Evolutionary conservation across 2,797 vertebrate genomes (phyloP).

Genomic region (Esox lucius): DNA sequence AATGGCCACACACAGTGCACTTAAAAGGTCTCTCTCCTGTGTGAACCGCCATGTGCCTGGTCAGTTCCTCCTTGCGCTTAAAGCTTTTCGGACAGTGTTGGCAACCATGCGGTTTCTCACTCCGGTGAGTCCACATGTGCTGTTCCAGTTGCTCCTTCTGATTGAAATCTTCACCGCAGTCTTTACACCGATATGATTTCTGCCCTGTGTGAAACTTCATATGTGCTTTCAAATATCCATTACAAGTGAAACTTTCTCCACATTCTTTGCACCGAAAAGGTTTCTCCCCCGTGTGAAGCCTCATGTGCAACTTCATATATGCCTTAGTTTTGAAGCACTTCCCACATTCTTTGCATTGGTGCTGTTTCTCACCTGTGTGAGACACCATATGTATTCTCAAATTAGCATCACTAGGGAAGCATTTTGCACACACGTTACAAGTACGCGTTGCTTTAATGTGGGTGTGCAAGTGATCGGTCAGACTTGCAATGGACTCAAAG

Average conservation of each 20-base stretch:
- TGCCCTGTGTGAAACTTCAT: constrained; percentile 5
- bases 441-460: neutral
- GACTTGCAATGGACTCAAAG: constrained; percentile 1
- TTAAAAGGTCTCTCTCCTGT: neutral
- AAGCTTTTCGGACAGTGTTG: neutral
- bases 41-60: neutral
- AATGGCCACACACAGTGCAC: neutral
- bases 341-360: constrained; percentile 3
- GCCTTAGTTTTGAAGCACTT: constrained; percentile 3
- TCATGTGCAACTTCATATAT: constrained; percentile 1
- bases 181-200: constrained; percentile 1
- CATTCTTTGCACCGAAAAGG: constrained; percentile 2
- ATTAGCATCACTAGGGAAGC: constrained; percentile 4
- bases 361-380: neutral
- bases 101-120: constrained; percentile 2
- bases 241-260: constrained; percentile 5
- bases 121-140: neutral
- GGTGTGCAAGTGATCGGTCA: neutral
- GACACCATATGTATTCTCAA: neutral
- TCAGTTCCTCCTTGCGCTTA: neutral
- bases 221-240: constrained; percentile 5
- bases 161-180: neutral
- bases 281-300: neutral
- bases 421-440: neutral
- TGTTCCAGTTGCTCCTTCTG: neutral